phyloP scores from a whole-genome alignment of 2,797 vertebrate species.

The Okamejei kenojei region DNA sequence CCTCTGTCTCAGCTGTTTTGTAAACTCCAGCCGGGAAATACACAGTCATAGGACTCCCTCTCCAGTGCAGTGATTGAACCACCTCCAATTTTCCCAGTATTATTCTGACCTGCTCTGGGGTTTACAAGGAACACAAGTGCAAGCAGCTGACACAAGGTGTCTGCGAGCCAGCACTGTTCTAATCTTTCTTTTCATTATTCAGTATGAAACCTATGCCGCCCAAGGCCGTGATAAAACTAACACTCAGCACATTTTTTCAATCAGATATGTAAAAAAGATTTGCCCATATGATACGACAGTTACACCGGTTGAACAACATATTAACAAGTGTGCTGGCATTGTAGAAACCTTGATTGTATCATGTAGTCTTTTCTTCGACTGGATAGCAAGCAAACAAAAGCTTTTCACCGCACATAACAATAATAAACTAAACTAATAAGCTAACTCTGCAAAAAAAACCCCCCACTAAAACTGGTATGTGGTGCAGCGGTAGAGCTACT shows the following conservation, averaged over 20 bases:
- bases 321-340: not conserved
- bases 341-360: no score
- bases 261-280: conserved; percentile 14
- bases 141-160: not conserved
- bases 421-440: no score
- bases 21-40: not conserved
- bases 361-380: no score
- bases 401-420: no score
- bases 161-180: not conserved
- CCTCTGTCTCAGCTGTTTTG: not conserved
- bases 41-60: not conserved
- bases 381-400: no score
- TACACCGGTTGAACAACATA: not conserved
- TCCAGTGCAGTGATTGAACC: not conserved
- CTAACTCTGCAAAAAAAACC: not conserved
- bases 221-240: not conserved
- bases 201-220: not conserved
- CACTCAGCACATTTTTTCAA: not conserved
- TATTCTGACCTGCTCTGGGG: not conserved
- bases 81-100: not conserved
- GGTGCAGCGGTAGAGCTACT: no score
- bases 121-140: not conserved
- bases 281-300: not conserved
- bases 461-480: not conserved
- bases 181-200: not conserved